phyloP scores from a whole-genome alignment of 1,140 invertebrate genomes.

The Plectrocnemia conspersa region DNA sequence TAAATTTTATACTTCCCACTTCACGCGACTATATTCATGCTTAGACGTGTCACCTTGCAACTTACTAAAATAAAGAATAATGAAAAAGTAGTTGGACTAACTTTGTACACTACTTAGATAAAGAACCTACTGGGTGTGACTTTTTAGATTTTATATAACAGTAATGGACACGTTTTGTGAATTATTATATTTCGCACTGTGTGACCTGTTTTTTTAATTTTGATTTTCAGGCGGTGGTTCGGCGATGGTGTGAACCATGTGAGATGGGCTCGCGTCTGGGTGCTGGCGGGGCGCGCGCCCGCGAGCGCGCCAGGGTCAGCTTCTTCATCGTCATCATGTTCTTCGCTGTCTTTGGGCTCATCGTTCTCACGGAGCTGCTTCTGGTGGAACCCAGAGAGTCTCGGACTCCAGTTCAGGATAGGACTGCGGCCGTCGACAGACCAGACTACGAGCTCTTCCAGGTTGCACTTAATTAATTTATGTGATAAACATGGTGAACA shows the following conservation, averaged over 20 bases:
- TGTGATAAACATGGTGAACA: too few relatives aligned
- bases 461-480: too few relatives aligned
- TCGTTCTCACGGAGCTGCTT: slow-evolving; percentile 77
- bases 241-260: slow-evolving; percentile 13
- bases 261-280: slow-evolving; percentile 29
- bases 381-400: slow-evolving; percentile 58
- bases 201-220: neutral
- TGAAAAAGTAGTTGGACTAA: too few relatives aligned
- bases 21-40: too few relatives aligned
- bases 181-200: too few relatives aligned
- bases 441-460: slow-evolving; percentile 56
- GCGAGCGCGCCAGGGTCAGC: slow-evolving; percentile 76
- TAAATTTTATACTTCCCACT: too few relatives aligned
- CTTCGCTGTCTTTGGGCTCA: slow-evolving; percentile 80
- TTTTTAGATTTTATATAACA: too few relatives aligned
- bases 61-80: too few relatives aligned
- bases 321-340: slow-evolving; percentile 86
- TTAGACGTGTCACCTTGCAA: too few relatives aligned
- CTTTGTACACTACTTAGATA: too few relatives aligned
- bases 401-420: slow-evolving; percentile 39
- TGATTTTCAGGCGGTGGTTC: neutral
- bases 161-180: too few relatives aligned
- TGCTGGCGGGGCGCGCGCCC: slow-evolving; percentile 46
- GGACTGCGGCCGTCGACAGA: slow-evolving; percentile 39
- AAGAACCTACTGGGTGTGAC: too few relatives aligned